These are phyloP conservation scores for Drosophila mayaguana DNA, from an alignment of 2,888 invertebrate species.

Conservation along the genomic window DNA sequence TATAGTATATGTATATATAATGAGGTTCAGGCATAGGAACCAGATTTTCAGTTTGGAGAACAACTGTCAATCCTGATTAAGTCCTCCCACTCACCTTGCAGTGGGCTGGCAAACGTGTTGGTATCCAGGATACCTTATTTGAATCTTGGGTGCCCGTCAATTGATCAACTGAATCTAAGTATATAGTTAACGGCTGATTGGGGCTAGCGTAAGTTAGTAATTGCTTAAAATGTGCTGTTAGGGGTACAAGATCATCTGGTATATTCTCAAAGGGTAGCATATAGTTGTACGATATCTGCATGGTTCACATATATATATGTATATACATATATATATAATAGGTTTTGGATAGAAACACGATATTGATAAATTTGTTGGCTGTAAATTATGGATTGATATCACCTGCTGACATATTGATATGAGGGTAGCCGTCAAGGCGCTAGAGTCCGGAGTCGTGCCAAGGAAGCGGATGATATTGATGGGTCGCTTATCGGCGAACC, in stretches of 20 bases:
- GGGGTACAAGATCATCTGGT: slow-evolving; percentile 97
- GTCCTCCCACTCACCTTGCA: slow-evolving; percentile 89
- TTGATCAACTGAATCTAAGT: slow-evolving; percentile 98
- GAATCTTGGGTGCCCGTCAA: slow-evolving; percentile 97
- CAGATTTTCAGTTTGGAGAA: slow-evolving; percentile 7
- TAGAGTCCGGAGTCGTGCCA: slow-evolving; percentile 98
- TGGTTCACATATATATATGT: slow-evolving; percentile 10
- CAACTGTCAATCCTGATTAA: not conserved
- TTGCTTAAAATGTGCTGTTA: slow-evolving; percentile 98
- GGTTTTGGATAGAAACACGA: slow-evolving; percentile 33
- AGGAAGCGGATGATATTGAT: slow-evolving; percentile 96
- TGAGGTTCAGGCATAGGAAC: slow-evolving; percentile 18
- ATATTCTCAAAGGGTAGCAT: slow-evolving; percentile 96
- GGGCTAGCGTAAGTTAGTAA: slow-evolving; percentile 92
- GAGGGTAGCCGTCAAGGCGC: slow-evolving; percentile 96
- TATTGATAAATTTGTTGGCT: slow-evolving; percentile 28
- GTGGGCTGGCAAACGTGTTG: slow-evolving; percentile 93
- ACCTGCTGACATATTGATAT: slow-evolving; percentile 98
- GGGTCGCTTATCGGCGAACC: slow-evolving; percentile 91
- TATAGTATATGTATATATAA: not conserved
- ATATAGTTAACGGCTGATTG: slow-evolving; percentile 94
- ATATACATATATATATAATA: not conserved
- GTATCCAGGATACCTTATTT: slow-evolving; percentile 98
- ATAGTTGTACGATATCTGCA: slow-evolving; percentile 94
- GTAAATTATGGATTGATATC: slow-evolving; percentile 61